Base-by-base conservation (phyloP, 2,888 invertebrate species). In the Tinea semifulvella region DNA sequence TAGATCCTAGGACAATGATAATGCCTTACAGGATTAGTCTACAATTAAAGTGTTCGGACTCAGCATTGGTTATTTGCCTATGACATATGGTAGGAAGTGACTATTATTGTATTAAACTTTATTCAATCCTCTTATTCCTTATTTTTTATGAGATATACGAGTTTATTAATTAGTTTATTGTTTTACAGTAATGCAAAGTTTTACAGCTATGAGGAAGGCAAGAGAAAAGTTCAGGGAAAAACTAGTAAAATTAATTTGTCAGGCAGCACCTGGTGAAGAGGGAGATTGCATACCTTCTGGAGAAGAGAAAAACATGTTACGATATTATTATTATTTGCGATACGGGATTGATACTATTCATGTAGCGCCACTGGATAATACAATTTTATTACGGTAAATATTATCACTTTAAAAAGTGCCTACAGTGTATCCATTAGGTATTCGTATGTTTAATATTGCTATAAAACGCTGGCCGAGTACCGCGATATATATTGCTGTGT, bases 311-410 rank as follows among this genome's bases (percentile, higher is more conserved):
- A 87, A 91, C 61, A 69, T 89, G 56, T 66, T 91, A 43, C 84
- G 94, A 50, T 96, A 96, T 68, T 93, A 94, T 65, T 94, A 94
- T 66, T 97, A 95, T 59, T 87, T 96, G 40, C 88, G 90, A 56
- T 90, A 94, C 65, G 96, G 96, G 0, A 90, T 96, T 36, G 95
- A 95, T 61, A 94, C 94, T 2, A 88, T 90, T 50, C 91, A 95
- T 61, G 92, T 96, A 0, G 91, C 94, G 1, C 90, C 94, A 1
- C 83, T 96, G 61, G 91, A 92, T 58, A 84, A 85, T 46, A 83
- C 83, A 55, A 87, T 92, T 60, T 76, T 96, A 47, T 79, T 84
- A 35, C 80, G 80, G 88, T 18, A 13, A 13, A 27, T 3, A 27
- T 7, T 27, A 4, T 31, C 8, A 7, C 22, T 7, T 22, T 8